phyloP scores from a whole-genome alignment of 2,113 vertebrate genomes.

The Rhinogobius similis region DNA sequence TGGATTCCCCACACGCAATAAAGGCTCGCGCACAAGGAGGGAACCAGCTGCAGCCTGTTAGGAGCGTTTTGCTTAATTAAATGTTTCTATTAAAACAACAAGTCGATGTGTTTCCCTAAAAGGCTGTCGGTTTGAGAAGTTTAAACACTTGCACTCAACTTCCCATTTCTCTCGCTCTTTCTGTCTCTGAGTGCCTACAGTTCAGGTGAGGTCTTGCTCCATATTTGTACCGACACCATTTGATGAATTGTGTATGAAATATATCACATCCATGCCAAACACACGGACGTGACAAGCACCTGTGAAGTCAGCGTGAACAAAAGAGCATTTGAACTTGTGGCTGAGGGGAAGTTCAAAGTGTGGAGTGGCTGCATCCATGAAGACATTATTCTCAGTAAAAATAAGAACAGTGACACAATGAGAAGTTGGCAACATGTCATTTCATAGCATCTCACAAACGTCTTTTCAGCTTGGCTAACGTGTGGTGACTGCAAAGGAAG shows the following conservation, averaged over 20 bases:
- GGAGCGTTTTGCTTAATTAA: constrained; percentile 67
- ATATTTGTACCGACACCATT: neutral
- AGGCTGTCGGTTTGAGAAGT: constrained; percentile 46
- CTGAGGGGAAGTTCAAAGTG: neutral
- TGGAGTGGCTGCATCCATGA: neutral
- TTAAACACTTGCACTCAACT: constrained; percentile 35
- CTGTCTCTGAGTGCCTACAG: constrained; percentile 20
- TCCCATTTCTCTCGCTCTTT: neutral
- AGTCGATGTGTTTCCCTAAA: constrained; percentile 52
- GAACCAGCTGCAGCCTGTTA: constrained; percentile 61
- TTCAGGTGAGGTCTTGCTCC: constrained; percentile 35
- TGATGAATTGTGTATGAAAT: neutral
- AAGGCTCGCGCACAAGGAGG: constrained; percentile 31
- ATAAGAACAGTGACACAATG: neutral
- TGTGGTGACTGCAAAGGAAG: too few relatives aligned
- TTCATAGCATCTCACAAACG: too few relatives aligned
- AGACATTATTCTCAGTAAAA: neutral
- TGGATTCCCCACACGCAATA: constrained; percentile 63
- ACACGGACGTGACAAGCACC: neutral
- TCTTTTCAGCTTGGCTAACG: too few relatives aligned
- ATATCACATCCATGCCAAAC: neutral
- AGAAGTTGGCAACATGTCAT: too few relatives aligned
- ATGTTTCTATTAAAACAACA: constrained; percentile 68
- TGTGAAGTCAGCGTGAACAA: neutral
- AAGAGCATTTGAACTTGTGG: neutral